Conservation (phyloP, 2,113 vertebrate species). For the Phodopus roborovskii region DNA sequence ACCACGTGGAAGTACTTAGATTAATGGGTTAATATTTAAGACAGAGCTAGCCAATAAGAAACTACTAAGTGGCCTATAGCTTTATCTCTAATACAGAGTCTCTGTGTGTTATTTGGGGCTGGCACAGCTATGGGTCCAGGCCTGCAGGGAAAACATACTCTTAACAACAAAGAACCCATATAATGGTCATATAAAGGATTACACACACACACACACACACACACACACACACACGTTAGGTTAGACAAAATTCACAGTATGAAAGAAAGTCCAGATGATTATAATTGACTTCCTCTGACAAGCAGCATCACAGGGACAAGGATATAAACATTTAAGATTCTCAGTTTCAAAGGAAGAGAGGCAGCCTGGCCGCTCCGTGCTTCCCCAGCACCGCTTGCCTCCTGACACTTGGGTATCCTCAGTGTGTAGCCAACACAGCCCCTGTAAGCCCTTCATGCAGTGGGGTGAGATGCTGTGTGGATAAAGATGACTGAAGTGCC, state of each 20-base stretch:
- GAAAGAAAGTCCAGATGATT: neutral
- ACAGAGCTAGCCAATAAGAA: too few species aligned
- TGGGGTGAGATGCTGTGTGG: too few species aligned
- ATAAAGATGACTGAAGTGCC: neutral
- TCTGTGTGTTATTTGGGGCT: too few species aligned
- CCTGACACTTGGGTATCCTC: neutral
- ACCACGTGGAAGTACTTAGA: too few species aligned
- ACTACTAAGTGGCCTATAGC: too few species aligned
- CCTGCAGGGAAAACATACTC: too few species aligned
- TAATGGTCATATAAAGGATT: neutral
- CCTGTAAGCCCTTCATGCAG: too few species aligned
- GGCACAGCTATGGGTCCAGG: too few species aligned
- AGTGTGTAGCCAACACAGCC: rapidly evolving
- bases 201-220: neutral
- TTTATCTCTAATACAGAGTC: too few species aligned
- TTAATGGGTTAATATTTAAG: too few species aligned
- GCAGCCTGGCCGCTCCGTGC: too few species aligned
- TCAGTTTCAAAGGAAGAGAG: neutral
- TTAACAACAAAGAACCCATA: neutral
- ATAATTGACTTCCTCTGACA: neutral
- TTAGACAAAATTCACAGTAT: neutral
- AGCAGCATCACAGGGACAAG: neutral
- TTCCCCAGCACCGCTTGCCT: rapidly evolving
- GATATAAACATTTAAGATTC: neutral
- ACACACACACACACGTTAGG: neutral